These are phyloP conservation scores for Pseudopodoces humilis DNA, from an alignment of 2,113 vertebrate genomes.

Conservation along the genomic window DNA sequence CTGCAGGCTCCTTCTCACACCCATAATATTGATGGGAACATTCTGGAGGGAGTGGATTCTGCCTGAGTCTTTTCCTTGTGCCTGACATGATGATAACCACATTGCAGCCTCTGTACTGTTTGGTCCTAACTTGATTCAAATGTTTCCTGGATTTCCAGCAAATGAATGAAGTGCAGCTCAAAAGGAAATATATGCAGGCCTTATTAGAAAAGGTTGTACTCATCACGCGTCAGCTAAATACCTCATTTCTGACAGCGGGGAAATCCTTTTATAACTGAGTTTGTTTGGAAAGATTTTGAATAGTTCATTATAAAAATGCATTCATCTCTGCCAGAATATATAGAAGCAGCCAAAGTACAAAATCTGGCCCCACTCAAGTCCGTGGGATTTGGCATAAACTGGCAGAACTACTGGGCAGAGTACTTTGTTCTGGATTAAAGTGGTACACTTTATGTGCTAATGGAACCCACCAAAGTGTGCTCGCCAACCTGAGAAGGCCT, in stretches of 20 bases:
- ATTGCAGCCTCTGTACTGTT: constrained; percentile 2
- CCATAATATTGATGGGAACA: neutral
- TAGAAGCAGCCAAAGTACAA: neutral
- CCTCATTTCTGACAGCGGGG: constrained; percentile 5
- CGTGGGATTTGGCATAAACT: neutral
- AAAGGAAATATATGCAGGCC: constrained; percentile 34
- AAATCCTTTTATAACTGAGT: constrained; percentile 40
- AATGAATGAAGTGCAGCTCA: constrained; percentile 11
- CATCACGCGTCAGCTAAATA: neutral
- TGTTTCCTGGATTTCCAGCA: constrained; percentile 40
- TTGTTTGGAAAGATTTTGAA: constrained; percentile 37
- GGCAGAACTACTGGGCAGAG: constrained; percentile 9
- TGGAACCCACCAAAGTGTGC: neutral
- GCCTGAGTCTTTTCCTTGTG: constrained; percentile 6
- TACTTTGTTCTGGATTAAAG: neutral
- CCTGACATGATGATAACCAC: constrained; percentile 32
- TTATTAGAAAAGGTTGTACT: constrained; percentile 30
- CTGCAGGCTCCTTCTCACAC: constrained; percentile 52
- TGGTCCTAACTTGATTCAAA: constrained; percentile 26
- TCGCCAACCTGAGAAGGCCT: neutral
- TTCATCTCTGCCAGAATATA: constrained; percentile 7
- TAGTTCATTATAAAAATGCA: constrained; percentile 21
- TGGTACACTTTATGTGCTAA: neutral
- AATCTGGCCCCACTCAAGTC: neutral
- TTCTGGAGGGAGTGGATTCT: constrained; percentile 1